These are phyloP conservation scores for Pipistrellus kuhlii DNA, from an alignment of 2,797 vertebrate species.

Conservation along the genomic window DNA sequence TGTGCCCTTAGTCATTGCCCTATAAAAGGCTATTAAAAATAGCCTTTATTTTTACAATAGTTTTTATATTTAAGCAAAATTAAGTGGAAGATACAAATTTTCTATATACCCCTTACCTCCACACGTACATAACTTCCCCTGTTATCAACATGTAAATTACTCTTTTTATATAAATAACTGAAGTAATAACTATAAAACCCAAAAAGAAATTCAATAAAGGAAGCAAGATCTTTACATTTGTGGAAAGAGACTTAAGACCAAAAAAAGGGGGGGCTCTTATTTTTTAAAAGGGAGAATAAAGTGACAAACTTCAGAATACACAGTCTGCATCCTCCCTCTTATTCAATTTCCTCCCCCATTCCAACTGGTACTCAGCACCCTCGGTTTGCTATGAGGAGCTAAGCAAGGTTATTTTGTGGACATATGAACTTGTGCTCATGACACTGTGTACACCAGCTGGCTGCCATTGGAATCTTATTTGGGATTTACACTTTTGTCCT, in stretches of 20 bases:
- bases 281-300: neutral
- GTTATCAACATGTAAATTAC: neutral
- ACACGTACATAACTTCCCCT: neutral
- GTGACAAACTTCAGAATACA: neutral
- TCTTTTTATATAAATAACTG: neutral
- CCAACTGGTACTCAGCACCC: neutral
- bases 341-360: neutral
- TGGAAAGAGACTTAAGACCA: neutral
- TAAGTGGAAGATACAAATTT: neutral
- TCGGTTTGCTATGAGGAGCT: neutral
- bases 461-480: neutral
- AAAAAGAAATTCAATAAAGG: slow-evolving; percentile 39
- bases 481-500: slow-evolving; percentile 8
- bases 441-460: neutral
- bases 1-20: neutral
- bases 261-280: neutral
- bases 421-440: neutral
- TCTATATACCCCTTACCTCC: neutral
- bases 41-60: neutral
- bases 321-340: neutral
- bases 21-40: neutral
- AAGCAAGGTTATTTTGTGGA: neutral
- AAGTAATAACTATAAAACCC: slow-evolving; percentile 22
- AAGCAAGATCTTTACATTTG: slow-evolving; percentile 23
- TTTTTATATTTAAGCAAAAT: neutral